Base-by-base conservation (phyloP, 2,113 vertebrate species). In the Alexandromys fortis region DNA sequence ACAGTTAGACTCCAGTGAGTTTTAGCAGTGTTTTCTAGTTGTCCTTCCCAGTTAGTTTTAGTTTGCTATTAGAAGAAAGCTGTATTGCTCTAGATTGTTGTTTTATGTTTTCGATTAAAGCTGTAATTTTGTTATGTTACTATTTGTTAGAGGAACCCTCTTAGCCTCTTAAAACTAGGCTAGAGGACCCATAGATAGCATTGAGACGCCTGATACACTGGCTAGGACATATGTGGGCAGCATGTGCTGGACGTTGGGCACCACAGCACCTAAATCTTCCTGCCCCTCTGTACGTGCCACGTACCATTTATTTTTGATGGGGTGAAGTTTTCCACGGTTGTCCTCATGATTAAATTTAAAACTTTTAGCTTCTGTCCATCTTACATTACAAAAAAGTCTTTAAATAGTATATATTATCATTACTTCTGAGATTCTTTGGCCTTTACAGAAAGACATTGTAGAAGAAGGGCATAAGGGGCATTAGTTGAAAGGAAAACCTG, bases 331-430 rank as follows among this genome's bases (percentile, higher is more conserved):
- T 79, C 45, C 30, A 86, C 83, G 63, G 30, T 70, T 91, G 13
- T 91, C 75, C 30, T 72, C 13, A 5, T 81, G 70, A 58, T 87
- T 92, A 92, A 47, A 76, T 93, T 86, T 85, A 79, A 76, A 92
- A 61, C 81, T 63, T 96, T 96, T 90, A 73, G 24, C 73, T 76
- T 93, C 33, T 88, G 8, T 75, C 11, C 61, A 94, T 92, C 79
- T 16, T 89, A 38, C 76, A 28, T 65, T 90, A 94, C 89, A 72
- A 61, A 81, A 52, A 52, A 77, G 70, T 86, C 28, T 68, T 68
- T 70, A 70, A n/a, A 33, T 13, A 72, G 33, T 55, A 26, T 89
- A 26, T 52, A 21, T 79, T 85, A 68, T 63, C 45, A 81, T 88
- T 91, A 91, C 52, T 12, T 70, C 61, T 63, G 55, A 67, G 86